These are phyloP conservation scores for Ibycter americanus DNA, from an alignment of 2,797 vertebrate genomes.

Conservation along the genomic window DNA sequence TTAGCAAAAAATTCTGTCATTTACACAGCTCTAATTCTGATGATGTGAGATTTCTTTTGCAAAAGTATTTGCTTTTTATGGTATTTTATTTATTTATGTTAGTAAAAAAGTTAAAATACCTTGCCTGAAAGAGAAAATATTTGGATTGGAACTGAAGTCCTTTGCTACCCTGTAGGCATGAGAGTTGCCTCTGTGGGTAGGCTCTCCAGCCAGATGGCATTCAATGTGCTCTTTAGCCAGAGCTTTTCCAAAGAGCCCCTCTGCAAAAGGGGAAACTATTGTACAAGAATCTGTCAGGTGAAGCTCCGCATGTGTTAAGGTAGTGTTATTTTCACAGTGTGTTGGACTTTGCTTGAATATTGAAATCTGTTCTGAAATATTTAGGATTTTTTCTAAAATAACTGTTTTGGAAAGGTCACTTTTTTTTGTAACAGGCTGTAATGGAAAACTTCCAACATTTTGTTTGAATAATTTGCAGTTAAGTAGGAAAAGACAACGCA, in stretches of 20 bases:
- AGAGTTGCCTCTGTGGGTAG: neutral
- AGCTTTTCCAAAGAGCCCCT: neutral
- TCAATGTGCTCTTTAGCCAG: neutral
- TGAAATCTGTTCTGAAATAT: neutral
- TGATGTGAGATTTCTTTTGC: neutral
- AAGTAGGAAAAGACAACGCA: neutral
- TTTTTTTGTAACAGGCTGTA: neutral
- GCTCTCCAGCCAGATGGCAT: neutral
- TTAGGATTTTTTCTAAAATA: neutral
- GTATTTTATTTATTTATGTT: constrained; percentile 34
- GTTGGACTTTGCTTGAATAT: neutral
- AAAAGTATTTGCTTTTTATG: constrained; percentile 4
- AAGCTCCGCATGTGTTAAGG: neutral
- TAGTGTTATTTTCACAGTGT: neutral
- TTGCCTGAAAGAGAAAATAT: constrained; percentile 37
- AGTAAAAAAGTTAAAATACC: constrained; percentile 2
- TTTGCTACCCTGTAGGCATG: neutral
- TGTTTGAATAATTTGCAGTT: constrained; percentile 25
- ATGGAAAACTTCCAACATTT: neutral
- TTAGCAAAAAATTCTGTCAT: neutral
- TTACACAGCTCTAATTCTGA: neutral
- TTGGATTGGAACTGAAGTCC: constrained; percentile 20
- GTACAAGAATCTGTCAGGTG: neutral
- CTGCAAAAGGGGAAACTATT: neutral
- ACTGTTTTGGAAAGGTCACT: neutral